Base-by-base conservation (phyloP, 2,113 vertebrate species). In the Chaenocephalus aceratus region DNA sequence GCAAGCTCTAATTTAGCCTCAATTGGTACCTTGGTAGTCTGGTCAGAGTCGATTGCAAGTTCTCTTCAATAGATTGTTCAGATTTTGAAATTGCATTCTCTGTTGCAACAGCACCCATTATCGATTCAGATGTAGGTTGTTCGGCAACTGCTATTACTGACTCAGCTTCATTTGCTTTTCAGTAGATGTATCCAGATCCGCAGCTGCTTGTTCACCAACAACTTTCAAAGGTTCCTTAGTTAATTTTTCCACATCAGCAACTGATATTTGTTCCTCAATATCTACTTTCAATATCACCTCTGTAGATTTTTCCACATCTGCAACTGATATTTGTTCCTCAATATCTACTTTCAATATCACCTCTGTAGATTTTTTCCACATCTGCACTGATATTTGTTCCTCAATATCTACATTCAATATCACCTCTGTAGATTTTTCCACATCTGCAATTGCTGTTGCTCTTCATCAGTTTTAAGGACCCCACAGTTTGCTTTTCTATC, bases 11-110 rank as follows among this genome's bases (percentile, higher is more conserved):
- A 56, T 73, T 82, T 75, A 69, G 16, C 14, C 14, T 64, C 68
- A 46, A 5, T 4, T 56, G 46, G 21, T 36, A 82, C 63, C 1
- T 60, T 51, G 58, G 26, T 6, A 48, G 45, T 54, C 18, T 73
- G 54, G 1, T 45, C 62, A 79, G 57, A 21, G 60, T 12, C 0
- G n/a, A 14, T 80, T 72, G 86, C 1, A 58, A 54, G 10, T 85
- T 26, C 9, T 79, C 46, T 41, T 84, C 56, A 56, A 5, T 1
- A 12, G 59, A 26, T 69, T 67, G 79, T 34, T 88, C 88, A 60
- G 62, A 51, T 76, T 80, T 77, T 66, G 62, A n/a, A 60, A 84
- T 41, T 36, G 26, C 12, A 51, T 67, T 52, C n/a, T 86, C 75
- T 41, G 51, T 68, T 72, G 72, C 26, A 70, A 36, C 21, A 70